These are phyloP conservation scores for Acanthornis magna DNA, from an alignment of 2,797 vertebrate genomes.

Conservation along the genomic window DNA sequence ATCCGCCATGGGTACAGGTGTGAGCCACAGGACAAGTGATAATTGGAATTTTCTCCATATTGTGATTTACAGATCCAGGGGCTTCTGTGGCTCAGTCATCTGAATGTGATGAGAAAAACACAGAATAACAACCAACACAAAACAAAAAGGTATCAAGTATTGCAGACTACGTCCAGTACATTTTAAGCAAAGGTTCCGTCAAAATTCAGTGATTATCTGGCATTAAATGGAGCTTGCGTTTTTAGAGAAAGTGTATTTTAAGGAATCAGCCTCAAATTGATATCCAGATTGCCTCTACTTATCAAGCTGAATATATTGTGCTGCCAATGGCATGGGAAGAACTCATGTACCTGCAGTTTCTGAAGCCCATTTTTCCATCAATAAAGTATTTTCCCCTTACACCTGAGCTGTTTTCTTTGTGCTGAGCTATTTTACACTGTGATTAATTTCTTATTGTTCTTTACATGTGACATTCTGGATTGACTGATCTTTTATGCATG, in stretches of 20 bases:
- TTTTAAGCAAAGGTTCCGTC: not conserved
- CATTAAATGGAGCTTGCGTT: not conserved
- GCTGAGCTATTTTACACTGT: not conserved
- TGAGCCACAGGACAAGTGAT: not conserved
- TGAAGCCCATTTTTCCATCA: not conserved
- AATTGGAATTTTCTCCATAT: not conserved
- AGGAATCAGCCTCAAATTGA: not conserved
- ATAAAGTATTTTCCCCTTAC: not conserved
- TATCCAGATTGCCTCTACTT: not conserved
- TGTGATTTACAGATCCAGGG: not conserved
- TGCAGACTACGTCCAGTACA: rapidly evolving
- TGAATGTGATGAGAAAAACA: not conserved
- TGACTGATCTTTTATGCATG: not conserved
- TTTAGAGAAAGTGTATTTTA: not conserved
- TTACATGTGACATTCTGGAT: not conserved
- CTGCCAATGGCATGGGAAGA: not conserved
- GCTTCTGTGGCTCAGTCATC: not conserved
- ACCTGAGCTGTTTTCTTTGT: not conserved
- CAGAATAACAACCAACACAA: not conserved
- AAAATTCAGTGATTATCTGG: not conserved
- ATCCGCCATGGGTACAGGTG: not conserved
- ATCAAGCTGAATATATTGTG: not conserved
- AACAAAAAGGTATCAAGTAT: not conserved
- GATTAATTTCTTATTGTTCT: not conserved
- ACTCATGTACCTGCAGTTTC: not conserved